These are phyloP conservation scores for Camponotus pennsylvanicus DNA, from an alignment of 1,140 invertebrate genomes.

Conservation along the genomic window DNA sequence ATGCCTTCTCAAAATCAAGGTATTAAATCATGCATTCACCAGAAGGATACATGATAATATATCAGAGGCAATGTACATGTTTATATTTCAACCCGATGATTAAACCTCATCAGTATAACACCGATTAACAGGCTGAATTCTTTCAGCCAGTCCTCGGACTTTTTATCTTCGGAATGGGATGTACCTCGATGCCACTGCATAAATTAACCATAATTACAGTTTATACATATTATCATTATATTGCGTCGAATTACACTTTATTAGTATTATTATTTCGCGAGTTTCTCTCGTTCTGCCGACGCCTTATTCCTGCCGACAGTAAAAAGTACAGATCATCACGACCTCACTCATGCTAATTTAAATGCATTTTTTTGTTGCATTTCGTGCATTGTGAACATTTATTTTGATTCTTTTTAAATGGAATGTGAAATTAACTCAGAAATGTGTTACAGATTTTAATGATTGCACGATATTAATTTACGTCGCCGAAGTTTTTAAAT, in stretches of 20 bases:
- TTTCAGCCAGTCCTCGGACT: neutral
- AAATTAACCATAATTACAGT: conserved; percentile 51
- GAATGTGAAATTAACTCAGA: neutral
- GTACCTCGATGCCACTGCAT: conserved; percentile 20
- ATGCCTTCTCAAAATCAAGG: neutral
- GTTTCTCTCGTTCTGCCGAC: neutral
- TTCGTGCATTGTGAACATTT: neutral
- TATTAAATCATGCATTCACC: conserved; percentile 36
- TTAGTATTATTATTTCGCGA: conserved; percentile 49
- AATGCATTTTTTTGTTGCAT: conserved; percentile 15
- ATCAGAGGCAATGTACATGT: conserved; percentile 28
- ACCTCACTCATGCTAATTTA: conserved; percentile 2
- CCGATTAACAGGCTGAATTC: conserved; percentile 33
- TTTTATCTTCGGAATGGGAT: conserved; percentile 27
- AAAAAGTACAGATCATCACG: conserved; percentile 27
- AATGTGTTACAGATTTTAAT: neutral
- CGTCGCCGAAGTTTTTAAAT: neutral
- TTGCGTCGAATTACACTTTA: conserved; percentile 50
- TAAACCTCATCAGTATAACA: conserved; percentile 34
- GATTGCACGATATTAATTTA: neutral
- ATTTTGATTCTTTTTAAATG: neutral
- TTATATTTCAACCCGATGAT: conserved; percentile 43
- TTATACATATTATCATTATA: conserved; percentile 53
- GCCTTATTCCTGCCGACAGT: neutral
- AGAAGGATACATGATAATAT: conserved; percentile 18